Conservation (phyloP, 2,888 invertebrate genomes). For the Byasa hedistus region DNA sequence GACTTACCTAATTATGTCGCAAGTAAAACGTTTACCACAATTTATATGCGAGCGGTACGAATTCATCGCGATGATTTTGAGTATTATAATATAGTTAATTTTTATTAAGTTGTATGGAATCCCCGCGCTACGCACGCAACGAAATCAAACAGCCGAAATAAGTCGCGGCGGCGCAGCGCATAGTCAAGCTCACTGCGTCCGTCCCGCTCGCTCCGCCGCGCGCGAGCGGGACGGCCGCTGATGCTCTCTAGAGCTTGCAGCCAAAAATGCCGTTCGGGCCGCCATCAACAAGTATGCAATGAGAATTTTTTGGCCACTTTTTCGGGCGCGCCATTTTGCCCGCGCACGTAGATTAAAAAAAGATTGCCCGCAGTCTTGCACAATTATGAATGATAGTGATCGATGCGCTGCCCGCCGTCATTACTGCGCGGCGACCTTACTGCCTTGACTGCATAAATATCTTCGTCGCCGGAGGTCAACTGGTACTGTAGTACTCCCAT, state of each 20-base stretch:
- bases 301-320: constrained; percentile 41
- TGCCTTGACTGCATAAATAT: too few species aligned
- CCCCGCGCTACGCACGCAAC: constrained; percentile 38
- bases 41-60: too few species aligned
- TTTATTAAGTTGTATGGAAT: constrained; percentile 28
- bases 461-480: too few species aligned
- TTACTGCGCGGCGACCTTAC: not conserved
- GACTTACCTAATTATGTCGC: too few species aligned
- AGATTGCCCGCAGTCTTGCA: constrained; percentile 25
- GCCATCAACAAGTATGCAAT: constrained; percentile 49
- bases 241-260: constrained; percentile 51
- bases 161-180: constrained; percentile 54
- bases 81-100: not conserved
- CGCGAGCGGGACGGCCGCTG: constrained; percentile 41
- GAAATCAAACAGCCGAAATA: constrained; percentile 56
- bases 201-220: constrained; percentile 42
- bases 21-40: too few species aligned
- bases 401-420: not conserved
- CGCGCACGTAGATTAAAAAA: constrained; percentile 26
- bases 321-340: constrained; percentile 24
- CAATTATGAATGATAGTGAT: constrained; percentile 25
- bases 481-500: too few species aligned
- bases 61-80: too few species aligned
- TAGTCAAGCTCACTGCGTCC: constrained; percentile 59
- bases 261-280: constrained; percentile 60